These are phyloP conservation scores for Stomatorhinus ivindoensis DNA, from an alignment of 2,113 vertebrate genomes.

Conservation along the genomic window DNA sequence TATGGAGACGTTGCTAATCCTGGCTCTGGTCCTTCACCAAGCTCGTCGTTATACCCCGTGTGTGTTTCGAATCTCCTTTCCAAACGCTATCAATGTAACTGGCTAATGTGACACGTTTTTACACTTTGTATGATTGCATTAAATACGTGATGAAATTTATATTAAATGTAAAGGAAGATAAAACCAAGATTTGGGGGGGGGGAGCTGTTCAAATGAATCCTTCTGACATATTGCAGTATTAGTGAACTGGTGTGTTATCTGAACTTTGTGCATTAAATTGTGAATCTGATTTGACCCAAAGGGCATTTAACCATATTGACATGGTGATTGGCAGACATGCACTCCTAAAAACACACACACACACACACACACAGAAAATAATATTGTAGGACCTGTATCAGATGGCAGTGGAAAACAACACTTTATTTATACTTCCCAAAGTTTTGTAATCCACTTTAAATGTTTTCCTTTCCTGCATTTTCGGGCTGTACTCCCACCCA, in stretches of 20 bases:
- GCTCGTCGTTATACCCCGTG: background rate
- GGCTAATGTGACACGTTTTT: background rate
- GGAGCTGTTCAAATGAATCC: background rate
- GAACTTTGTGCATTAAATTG: background rate
- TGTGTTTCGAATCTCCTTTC: background rate
- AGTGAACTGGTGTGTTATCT: background rate
- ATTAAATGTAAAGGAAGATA: background rate
- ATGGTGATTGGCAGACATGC: background rate
- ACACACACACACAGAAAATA: background rate
- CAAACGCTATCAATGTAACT: background rate
- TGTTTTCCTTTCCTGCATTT: constrained; percentile 22
- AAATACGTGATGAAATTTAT: background rate
- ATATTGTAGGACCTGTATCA: background rate
- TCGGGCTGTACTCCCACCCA: constrained; percentile 44
- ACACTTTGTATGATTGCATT: background rate
- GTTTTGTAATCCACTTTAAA: constrained; percentile 17
- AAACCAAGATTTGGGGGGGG: background rate
- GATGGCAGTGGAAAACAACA: background rate
- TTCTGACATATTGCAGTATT: background rate
- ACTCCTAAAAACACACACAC: background rate
- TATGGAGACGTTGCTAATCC: background rate
- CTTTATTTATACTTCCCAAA: background rate
- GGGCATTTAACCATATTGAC: background rate
- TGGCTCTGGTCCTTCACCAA: background rate
- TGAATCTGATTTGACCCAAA: background rate